Base-by-base conservation (phyloP, 1,140 invertebrate genomes). In the Venturia canescens region DNA sequence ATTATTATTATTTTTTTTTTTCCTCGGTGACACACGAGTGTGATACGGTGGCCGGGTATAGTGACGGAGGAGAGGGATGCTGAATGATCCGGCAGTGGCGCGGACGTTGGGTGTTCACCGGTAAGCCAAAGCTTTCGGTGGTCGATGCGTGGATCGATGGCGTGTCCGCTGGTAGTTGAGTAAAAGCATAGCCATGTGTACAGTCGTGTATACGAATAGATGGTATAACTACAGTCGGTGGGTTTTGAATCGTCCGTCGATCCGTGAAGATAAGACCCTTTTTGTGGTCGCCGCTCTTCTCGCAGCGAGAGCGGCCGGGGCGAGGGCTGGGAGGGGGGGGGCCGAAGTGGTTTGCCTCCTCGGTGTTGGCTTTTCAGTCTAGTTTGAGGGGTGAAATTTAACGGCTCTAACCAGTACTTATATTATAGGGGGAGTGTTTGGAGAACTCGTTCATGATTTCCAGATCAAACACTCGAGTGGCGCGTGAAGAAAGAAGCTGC, bases 381-480 rank as follows among this genome's bases (percentile, higher is more conserved):
- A 29, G 11, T 29, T 57, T 21, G 44, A 75, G 74, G 83, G 84
- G 84, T 83, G 83, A 83, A 83, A 88, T 86, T 81, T 83, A 86
- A 87, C 83, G 84, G 84, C 84, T 84, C 84, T 70, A 70, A 38
- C 71, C 66, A 23, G 31, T 63, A 26, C n/a, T n/a, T 60, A 60
- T 60, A 21, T 21, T 60, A 60, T 60, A 66, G 26, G 27, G n/a
- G n/a, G 29, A 53, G 31, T 18, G 53, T 63, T 38, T 16, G 50
- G 11, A 76, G 53, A 27, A 63, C 57, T 63, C 74, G 27, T 78
- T 77, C 84, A 83, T 85, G 87, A 87, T 88, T 88, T 87, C 67
- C 67, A 86, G 84, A 87, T 88, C 87, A 89, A 89, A 88, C 83
- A 88, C 85, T 88, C 70, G 82, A 86, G 80, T 60, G 63, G 83